Percentiles rank a stretch among this genome's conserved stretches.
These are phyloP conservation scores for Grallaria varia DNA, from an alignment of 2,113 vertebrate genomes.

Conservation along the genomic window DNA sequence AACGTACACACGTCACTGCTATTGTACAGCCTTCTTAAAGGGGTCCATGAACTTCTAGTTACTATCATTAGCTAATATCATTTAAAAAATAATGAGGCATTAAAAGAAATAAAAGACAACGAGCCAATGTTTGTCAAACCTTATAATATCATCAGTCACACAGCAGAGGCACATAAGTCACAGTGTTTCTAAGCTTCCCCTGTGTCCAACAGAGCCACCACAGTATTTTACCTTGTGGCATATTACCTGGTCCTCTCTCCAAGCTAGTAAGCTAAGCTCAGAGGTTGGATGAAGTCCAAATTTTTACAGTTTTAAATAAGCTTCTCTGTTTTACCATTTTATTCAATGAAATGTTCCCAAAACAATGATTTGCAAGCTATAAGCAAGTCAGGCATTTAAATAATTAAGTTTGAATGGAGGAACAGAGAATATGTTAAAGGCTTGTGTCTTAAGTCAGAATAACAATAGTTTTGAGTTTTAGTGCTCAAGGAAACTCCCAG, in stretches of 20 bases:
- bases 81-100: not conserved
- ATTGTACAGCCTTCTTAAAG: not conserved
- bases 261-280: not conserved
- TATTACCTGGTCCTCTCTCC: not conserved
- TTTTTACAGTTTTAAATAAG: conserved; percentile 49
- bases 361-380: conserved; percentile 20
- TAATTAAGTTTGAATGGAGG: conserved; percentile 21
- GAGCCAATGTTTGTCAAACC: conserved; percentile 17
- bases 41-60: not conserved
- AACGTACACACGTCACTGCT: not conserved
- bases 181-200: not conserved
- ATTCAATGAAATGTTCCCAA: conserved; percentile 54
- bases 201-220: not conserved
- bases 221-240: conserved; percentile 15
- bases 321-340: conserved; percentile 21
- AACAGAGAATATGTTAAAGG: not conserved
- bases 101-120: conserved; percentile 7
- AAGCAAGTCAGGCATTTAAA: conserved; percentile 42
- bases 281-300: conserved; percentile 37
- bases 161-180: conserved; percentile 20
- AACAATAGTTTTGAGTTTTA: not conserved
- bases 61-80: not conserved
- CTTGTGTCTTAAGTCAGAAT: not conserved
- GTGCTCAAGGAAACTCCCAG: not conserved
- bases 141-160: conserved; percentile 4